phyloP scores from a whole-genome alignment of 2,797 vertebrate genomes.

The Eurystomus glaucurus region DNA sequence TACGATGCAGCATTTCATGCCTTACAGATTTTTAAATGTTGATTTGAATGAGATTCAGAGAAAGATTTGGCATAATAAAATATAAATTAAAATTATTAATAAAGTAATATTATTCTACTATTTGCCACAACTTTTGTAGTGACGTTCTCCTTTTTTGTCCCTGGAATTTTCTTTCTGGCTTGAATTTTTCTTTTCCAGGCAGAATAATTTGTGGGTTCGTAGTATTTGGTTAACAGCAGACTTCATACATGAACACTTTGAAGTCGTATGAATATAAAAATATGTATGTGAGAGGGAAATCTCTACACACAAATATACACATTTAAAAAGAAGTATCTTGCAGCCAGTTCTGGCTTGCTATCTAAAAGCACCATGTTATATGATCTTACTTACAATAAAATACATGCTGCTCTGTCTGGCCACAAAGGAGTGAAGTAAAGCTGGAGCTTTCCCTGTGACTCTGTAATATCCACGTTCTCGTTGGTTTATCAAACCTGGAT shows the following conservation, averaged over 20 bases:
- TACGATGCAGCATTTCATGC: not conserved
- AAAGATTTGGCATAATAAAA: not conserved
- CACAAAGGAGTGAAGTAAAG: not conserved
- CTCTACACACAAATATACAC: not conserved
- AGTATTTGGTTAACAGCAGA: not conserved
- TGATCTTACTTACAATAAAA: not conserved
- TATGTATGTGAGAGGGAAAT: not conserved
- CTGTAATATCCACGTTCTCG: not conserved
- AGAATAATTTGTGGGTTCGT: not conserved
- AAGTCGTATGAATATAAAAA: not conserved
- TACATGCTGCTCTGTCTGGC: not conserved
- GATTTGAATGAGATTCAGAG: not conserved
- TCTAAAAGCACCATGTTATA: not conserved
- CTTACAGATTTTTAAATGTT: rapidly evolving
- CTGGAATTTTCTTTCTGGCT: not conserved
- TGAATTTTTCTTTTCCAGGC: not conserved
- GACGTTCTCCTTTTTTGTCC: not conserved
- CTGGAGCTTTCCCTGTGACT: not conserved
- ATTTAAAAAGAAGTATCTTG: not conserved
- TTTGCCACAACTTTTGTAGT: not conserved
- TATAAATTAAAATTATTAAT: not conserved
- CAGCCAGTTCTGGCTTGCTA: not conserved
- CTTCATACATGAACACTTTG: not conserved
- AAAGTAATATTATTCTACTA: not conserved
- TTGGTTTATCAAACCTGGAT: not conserved